Conservation (phyloP, 1,140 invertebrate genomes). For the Microplitis mediator region DNA sequence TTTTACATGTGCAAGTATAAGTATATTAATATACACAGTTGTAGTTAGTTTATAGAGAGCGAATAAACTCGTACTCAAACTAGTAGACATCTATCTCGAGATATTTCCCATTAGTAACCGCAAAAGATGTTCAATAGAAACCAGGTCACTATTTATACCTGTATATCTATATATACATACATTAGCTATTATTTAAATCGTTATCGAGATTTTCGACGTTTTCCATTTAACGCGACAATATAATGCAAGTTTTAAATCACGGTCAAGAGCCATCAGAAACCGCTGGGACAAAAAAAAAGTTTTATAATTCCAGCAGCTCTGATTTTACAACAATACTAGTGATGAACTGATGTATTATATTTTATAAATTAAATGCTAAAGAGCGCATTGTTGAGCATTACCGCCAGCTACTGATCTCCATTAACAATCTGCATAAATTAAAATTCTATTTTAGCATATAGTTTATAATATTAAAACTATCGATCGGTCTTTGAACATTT, state of each 20-base stretch:
- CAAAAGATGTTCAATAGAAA: constrained; percentile 5
- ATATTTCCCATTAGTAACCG: background rate
- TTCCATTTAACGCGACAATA: too few relatives aligned
- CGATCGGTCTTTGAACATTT: background rate
- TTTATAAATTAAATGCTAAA: too few relatives aligned
- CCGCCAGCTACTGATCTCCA: background rate
- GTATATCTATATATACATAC: background rate
- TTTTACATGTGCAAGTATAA: background rate
- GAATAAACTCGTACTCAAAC: background rate
- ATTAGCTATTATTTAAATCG: constrained; percentile 5
- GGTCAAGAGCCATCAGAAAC: too few relatives aligned
- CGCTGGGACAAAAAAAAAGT: too few relatives aligned
- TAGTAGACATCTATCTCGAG: constrained; percentile 7
- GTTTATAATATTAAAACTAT: background rate
- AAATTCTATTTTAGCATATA: too few relatives aligned
- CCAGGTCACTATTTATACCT: constrained; percentile 1
- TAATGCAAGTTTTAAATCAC: too few relatives aligned
- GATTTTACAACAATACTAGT: too few relatives aligned
- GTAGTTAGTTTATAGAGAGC: background rate
- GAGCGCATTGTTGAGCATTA: too few relatives aligned
- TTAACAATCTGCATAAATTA: too few relatives aligned
- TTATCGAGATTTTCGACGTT: constrained; percentile 4
- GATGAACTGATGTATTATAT: too few relatives aligned
- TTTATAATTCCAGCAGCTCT: too few relatives aligned
- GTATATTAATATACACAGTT: background rate